Conservation (phyloP, 2,113 vertebrate genomes). For the Spheniscus mendiculus region DNA sequence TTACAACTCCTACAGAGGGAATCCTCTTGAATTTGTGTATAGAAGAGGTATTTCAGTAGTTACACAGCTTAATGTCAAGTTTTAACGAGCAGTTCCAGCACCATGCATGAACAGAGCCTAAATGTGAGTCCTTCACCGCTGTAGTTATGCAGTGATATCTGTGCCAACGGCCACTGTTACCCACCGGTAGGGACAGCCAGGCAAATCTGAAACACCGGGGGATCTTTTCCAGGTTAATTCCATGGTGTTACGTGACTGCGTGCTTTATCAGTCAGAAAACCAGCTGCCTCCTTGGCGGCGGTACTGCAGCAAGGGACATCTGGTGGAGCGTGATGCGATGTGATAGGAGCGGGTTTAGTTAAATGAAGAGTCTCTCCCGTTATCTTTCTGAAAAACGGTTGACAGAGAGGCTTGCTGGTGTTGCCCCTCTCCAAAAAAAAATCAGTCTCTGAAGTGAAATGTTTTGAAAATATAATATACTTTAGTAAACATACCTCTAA, state of each 20-base stretch:
- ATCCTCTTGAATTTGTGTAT: background rate
- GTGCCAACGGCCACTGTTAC: background rate
- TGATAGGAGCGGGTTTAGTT: background rate
- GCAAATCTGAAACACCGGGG: background rate
- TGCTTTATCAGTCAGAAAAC: background rate
- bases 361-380: background rate
- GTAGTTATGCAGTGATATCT: fast-evolving
- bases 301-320: background rate
- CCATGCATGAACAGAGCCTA: background rate
- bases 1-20: background rate
- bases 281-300: background rate
- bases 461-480: background rate
- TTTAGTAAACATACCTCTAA: background rate
- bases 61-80: background rate
- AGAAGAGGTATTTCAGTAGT: background rate
- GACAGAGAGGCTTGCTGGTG: background rate
- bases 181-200: fast-evolving
- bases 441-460: background rate
- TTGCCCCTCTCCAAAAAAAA: background rate
- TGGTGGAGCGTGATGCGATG: background rate
- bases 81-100: background rate
- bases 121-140: background rate
- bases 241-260: fast-evolving
- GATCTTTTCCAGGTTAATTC: background rate
- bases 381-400: background rate